Evolutionary conservation across 2,113 vertebrate genomes (phyloP), one percentile per base, ranked within the genome.

Genomic region (Otolemur garnettii): DNA sequence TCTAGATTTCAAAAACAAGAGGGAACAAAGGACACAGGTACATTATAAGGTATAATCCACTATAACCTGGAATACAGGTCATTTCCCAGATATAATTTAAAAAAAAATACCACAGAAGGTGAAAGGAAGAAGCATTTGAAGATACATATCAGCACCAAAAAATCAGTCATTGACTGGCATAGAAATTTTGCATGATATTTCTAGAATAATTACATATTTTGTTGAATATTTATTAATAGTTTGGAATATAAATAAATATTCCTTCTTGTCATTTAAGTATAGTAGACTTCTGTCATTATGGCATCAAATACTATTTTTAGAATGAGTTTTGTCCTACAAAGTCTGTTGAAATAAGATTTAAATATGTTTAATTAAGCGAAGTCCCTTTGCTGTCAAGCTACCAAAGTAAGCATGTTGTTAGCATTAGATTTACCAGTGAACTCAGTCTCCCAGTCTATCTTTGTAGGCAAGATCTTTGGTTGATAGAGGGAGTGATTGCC

Each of bases 351-450:
- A 18, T 38, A 64, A 84, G 12, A 60, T 78, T 78, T 88, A 71
- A 81, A 91, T 42, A 17, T 66, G 14, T 28, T 53, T 30, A 62
- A 62, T 60, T 42, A 74, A 55, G 28, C 11, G 78, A 94, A 74
- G 26, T 14, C 33, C 33, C 50, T 87, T 94, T 69, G 62, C 53
- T 50, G 15, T 68, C 62, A 18, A 80, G 66, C 77, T 79, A 30
- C 35, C 24, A 28, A 82, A 66, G 89, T 33, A 60, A 88, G 38
- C 77, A 83, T n/a, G 66, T 62, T 78, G 82, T 79, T 79, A 96
- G 88, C 88, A 95, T 62, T 91, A 57, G 77, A 83, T 91, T 95
- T 75, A 89, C 62, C 53, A 71, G 35, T 59, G 87, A 86, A 93
- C 88, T 96, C 89, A 86, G 33, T 64, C 24, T 72, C 21, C 42